Evolutionary conservation across 2,888 invertebrate species (phyloP), one percentile per base, ranked within the genome.

Genomic region (Dryomyza anilis): DNA sequence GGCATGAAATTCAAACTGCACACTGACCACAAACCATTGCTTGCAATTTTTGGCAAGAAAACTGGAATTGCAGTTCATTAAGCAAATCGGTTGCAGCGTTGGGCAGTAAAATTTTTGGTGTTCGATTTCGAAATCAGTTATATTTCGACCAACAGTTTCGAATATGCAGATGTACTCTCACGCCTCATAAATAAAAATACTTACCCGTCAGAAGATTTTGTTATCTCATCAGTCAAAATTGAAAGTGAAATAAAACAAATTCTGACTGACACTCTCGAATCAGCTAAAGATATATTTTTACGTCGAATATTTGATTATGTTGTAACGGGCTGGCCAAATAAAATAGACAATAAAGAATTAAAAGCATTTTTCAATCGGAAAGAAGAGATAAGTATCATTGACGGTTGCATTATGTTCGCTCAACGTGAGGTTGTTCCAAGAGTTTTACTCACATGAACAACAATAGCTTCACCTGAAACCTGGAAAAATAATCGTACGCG

Each of bases 121-220:
- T 74, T 72, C 53, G 68, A 74, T 62, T 74, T 71, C 39, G 63
- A 70, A 16, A 74, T 74, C 25, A 63, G 65, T 19, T 73, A 71
- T 45, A 63, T 70, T 23, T 65, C 53, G 55, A 72, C 73, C 0
- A 65, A 67, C 58, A 69, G 67, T 52, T 71, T 72, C 66, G 72
- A 69, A 23, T 66, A 70, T 63, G 72, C 69, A 10, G 71, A 66
- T 57, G 65, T 68, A 5, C 52, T 67, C 29, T 65, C 64, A 46
- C 68, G 64, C 43, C 63, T 66, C 43, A 66, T 68, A 8, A 46
- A 53, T n/a, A 64, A n/a, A 55, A 61, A 58, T n/a, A 52, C 27
- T 6, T 19, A 10, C 0, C 52, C 52, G 19, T 52, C 19, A 1
- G 59, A 66, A 36, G 67, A 65, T 29, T 65, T 48, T 43, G 63